Percentiles rank a stretch among this genome's conserved stretches.
These are phyloP conservation scores for Eupsittula cactorum DNA, from an alignment of 2,113 vertebrate species.

Conservation along the genomic window DNA sequence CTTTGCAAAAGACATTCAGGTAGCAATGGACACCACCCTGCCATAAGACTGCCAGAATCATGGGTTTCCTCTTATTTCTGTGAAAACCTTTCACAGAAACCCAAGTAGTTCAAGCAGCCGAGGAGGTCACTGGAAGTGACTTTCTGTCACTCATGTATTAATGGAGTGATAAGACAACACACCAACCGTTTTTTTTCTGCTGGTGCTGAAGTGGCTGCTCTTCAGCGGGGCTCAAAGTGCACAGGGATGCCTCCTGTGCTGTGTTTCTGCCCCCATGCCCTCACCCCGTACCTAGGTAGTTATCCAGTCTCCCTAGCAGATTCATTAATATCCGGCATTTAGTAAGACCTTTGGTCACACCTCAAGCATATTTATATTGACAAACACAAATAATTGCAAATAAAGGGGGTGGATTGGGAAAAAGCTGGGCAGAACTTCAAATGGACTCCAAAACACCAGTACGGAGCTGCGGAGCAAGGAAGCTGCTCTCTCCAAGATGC, in stretches of 20 bases:
- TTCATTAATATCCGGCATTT: background rate
- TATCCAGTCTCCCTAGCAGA: accelerated
- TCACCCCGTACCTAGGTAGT: background rate
- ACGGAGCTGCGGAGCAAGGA: background rate
- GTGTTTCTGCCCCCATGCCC: accelerated
- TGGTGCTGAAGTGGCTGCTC: slow-evolving; percentile 31
- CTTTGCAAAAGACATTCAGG: background rate
- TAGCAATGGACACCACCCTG: background rate
- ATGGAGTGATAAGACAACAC: background rate
- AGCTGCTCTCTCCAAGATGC: background rate
- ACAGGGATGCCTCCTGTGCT: background rate
- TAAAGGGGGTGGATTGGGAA: accelerated
- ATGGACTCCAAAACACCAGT: background rate
- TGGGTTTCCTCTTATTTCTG: background rate
- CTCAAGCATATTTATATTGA: background rate
- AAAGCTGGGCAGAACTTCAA: background rate
- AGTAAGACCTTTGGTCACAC: background rate
- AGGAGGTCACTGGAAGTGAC: slow-evolving; percentile 45
- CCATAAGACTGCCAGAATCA: accelerated
- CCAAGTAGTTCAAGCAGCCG: slow-evolving; percentile 28
- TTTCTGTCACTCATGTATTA: slow-evolving; percentile 48
- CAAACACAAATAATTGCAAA: background rate
- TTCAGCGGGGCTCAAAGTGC: accelerated
- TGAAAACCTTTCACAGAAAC: background rate
- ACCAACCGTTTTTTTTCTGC: background rate